These are phyloP conservation scores for Habroteleia sp. DNA, from an alignment of 2,888 invertebrate species.

Conservation along the genomic window DNA sequence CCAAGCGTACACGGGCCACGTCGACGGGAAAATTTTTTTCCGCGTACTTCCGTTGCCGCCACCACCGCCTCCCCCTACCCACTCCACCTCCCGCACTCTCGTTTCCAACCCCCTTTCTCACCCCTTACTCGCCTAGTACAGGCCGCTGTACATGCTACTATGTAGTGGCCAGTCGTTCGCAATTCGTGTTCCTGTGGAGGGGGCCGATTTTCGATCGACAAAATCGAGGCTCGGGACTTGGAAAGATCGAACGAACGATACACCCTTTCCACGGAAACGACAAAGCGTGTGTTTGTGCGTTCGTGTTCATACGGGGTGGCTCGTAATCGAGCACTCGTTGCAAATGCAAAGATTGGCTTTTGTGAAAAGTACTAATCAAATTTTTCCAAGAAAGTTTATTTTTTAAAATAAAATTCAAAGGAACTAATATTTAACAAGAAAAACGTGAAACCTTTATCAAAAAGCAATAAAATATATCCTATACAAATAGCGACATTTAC, in stretches of 20 bases:
- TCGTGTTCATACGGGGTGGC: constrained; percentile 48
- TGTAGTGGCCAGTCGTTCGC: constrained; percentile 34
- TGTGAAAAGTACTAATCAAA: too few relatives aligned
- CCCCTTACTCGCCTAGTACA: not conserved
- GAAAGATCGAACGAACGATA: constrained; percentile 63
- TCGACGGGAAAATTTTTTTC: constrained; percentile 76
- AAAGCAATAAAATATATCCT: too few relatives aligned
- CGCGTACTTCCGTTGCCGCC: constrained; percentile 70
- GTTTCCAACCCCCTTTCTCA: not conserved
- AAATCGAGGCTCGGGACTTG: constrained; percentile 59
- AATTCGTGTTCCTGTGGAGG: constrained; percentile 14
- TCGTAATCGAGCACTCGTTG: constrained; percentile 22
- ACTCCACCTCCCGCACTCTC: constrained; percentile 6
- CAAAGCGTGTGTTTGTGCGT: constrained; percentile 22
- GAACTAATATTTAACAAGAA: not conserved
- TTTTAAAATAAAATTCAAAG: too few relatives aligned
- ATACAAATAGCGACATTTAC: too few relatives aligned
- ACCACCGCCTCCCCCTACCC: constrained; percentile 8
- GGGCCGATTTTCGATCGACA: constrained; percentile 62
- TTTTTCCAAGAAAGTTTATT: too few relatives aligned
- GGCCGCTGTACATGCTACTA: constrained; percentile 9
- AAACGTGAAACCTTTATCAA: too few relatives aligned
- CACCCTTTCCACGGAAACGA: constrained; percentile 47
- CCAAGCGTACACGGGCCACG: constrained; percentile 73
- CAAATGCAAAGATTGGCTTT: constrained; percentile 12